A percentile compares a stretch with the other conserved stretches of the same genome.
Conservation (phyloP, 2,888 invertebrate genomes). For the Pyrrhosoma nymphula region DNA sequence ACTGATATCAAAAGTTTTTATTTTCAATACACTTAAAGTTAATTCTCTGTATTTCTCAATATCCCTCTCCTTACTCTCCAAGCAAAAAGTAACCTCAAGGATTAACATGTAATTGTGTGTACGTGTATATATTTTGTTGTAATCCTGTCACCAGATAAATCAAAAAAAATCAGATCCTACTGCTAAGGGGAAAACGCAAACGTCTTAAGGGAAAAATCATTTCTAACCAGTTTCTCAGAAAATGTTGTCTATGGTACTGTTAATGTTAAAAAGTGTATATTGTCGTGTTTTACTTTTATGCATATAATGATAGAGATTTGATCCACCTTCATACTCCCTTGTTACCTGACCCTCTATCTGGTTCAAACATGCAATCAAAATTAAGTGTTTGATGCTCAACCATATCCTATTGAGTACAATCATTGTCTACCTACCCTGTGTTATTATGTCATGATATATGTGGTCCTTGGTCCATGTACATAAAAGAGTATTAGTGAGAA, state of each 20-base stretch:
- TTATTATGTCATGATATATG: slow-evolving; percentile 55
- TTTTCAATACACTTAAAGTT: background rate
- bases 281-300: slow-evolving; percentile 62
- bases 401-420: slow-evolving; percentile 58
- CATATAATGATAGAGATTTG: slow-evolving; percentile 63
- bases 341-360: background rate
- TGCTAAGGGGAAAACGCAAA: slow-evolving; percentile 65
- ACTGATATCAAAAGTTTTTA: background rate
- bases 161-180: slow-evolving; percentile 60
- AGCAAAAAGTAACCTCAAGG: slow-evolving; percentile 60
- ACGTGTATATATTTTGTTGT: slow-evolving; percentile 65
- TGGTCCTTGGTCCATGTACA: slow-evolving; percentile 63
- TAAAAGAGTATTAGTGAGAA: slow-evolving; percentile 57
- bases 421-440: slow-evolving; percentile 50
- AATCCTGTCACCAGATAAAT: slow-evolving; percentile 64
- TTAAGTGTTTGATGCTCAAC: slow-evolving; percentile 54
- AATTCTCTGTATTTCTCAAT: background rate
- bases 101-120: slow-evolving; percentile 56
- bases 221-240: slow-evolving; percentile 63
- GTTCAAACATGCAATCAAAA: slow-evolving; percentile 59
- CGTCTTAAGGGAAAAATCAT: slow-evolving; percentile 62
- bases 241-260: slow-evolving; percentile 64
- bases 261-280: slow-evolving; percentile 62
- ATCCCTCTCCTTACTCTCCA: slow-evolving; percentile 54
- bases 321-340: slow-evolving; percentile 1